phyloP scores from a whole-genome alignment of 2,888 invertebrate species.

The Phortica magna region DNA sequence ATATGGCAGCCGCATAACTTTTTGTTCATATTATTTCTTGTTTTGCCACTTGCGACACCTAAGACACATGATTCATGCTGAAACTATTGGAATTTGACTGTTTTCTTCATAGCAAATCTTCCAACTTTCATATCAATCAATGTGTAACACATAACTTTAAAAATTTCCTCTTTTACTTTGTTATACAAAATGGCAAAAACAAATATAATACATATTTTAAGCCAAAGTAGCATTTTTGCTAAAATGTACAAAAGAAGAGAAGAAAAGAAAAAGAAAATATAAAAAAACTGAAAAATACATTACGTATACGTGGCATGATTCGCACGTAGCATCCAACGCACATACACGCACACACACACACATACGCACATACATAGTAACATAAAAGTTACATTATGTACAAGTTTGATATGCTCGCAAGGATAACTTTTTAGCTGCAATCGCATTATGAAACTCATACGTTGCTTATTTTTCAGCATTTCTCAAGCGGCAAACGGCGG shows the following conservation, averaged over 20 bases:
- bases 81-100: too few species aligned
- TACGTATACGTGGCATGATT: constrained; percentile 20
- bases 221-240: too few species aligned
- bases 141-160: too few species aligned
- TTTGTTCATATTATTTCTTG: too few species aligned
- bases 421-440: constrained; percentile 40
- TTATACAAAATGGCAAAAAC: background rate
- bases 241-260: background rate
- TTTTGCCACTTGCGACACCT: too few species aligned
- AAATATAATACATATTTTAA: background rate
- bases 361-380: background rate
- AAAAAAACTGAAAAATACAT: background rate
- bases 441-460: constrained; percentile 41
- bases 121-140: too few species aligned
- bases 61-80: too few species aligned
- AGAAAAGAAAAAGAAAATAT: background rate
- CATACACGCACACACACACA: background rate
- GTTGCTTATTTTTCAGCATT: constrained; percentile 30
- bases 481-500: constrained; percentile 17
- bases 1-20: too few species aligned
- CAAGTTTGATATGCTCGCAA: constrained; percentile 29
- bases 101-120: too few species aligned
- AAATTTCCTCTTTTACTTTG: too few species aligned
- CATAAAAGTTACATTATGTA: constrained; percentile 1
- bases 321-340: constrained; percentile 1